Percentiles rank a stretch among this genome's conserved stretches.
phyloP scores from a whole-genome alignment of 2,113 vertebrate species.

The Eulemur rufifrons region DNA sequence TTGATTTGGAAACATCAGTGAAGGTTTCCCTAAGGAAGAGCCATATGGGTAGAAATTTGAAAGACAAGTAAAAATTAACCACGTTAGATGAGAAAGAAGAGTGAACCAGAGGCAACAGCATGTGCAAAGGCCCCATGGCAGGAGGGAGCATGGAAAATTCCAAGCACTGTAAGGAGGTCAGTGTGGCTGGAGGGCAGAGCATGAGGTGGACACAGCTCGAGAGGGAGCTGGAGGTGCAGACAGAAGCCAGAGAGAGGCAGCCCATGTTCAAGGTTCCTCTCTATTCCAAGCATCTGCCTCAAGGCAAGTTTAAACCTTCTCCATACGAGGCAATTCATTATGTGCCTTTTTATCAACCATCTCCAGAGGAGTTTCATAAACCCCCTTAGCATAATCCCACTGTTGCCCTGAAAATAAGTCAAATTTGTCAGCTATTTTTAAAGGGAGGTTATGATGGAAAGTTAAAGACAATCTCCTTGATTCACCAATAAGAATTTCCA shows the following conservation, averaged over 20 bases:
- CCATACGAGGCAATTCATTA: neutral
- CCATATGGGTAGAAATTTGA: neutral
- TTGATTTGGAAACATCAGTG: neutral
- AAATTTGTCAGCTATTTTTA: slow-evolving; percentile 64
- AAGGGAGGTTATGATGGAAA: slow-evolving; percentile 46
- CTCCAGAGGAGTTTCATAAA: neutral
- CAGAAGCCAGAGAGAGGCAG: neutral
- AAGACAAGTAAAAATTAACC: neutral
- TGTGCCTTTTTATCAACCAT: neutral
- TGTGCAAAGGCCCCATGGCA: slow-evolving; percentile 20
- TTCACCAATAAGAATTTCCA: slow-evolving; percentile 35
- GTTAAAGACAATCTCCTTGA: slow-evolving; percentile 60
- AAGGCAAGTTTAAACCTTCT: neutral
- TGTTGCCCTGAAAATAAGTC: slow-evolving; percentile 50
- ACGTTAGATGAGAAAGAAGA: neutral
- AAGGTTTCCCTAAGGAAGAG: neutral
- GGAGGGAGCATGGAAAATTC: neutral
- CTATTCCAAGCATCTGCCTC: neutral
- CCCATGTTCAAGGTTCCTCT: neutral
- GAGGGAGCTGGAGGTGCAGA: neutral
- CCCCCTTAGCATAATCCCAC: slow-evolving; percentile 34
- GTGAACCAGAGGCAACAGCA: neutral
- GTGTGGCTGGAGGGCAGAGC: neutral
- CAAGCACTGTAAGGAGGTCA: neutral
- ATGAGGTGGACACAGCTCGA: neutral